Base-by-base conservation (phyloP, 2,797 vertebrate genomes). In the Microchirus variegatus region DNA sequence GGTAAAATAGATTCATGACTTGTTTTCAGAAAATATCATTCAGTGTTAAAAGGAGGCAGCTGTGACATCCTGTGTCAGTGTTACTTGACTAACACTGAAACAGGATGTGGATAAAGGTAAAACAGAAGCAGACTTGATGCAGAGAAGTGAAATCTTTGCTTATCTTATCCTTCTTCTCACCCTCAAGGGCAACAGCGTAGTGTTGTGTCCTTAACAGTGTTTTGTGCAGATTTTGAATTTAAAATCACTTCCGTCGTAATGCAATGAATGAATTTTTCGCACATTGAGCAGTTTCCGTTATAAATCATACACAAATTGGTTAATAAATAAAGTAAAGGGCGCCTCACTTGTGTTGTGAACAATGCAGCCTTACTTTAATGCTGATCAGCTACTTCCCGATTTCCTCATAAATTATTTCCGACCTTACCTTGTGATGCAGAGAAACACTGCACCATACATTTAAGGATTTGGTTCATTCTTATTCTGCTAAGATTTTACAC, bases 1-100 rank as follows among this genome's bases (percentile, higher is more conserved):
- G 49, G n/a, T 44, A 63, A 68, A 61, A 59, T 11, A 49, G 8
- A 4, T 60, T 55, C 37, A 69, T 0, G 17, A 50, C 59, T 63
- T 56, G 57, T 59, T n/a, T n/a, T 85, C 73, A 63, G 67, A 64
- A 62, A 45, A 60, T 62, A 72, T 38, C 44, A 71, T 50, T 61
- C 49, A n/a, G 77, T 48, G 74, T 36, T 86, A 78, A 80, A 83
- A 66, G 22, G 26, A 63, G 61, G 54, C 70, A 44, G 12, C 78
- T 60, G 66, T 64, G 60, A 51, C 42, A 69, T 78, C 57, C 57
- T 76, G 62, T 56, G 17, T 78, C 46, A 18, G 56, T 47, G 67
- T 69, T 17, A 18, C 38, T 56, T 60, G 56, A 75, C 72, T 70
- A 53, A 81, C 48, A n/a, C 26, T 18, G 11, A 42, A 14, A 44